These are phyloP conservation scores for Carabus problematicus DNA, from an alignment of 2,888 invertebrate genomes.

Conservation along the genomic window DNA sequence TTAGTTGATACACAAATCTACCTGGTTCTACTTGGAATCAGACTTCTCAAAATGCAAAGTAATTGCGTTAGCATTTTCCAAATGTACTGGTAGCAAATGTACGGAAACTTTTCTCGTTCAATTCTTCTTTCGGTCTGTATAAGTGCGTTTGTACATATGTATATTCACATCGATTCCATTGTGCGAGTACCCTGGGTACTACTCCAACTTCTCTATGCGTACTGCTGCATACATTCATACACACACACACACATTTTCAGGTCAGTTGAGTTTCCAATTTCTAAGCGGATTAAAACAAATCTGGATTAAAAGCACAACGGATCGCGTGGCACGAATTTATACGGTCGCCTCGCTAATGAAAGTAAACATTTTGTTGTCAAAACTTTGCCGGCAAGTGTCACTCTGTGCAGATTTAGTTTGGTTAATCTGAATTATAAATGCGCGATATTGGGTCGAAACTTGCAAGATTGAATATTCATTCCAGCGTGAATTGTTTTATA, in stretches of 20 bases:
- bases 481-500: too few species aligned
- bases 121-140: too few species aligned
- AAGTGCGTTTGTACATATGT: too few species aligned
- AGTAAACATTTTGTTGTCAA: constrained; percentile 22
- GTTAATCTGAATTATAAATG: too few species aligned
- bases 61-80: too few species aligned
- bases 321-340: not conserved
- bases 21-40: too few species aligned
- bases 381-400: constrained; percentile 4
- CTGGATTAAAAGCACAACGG: constrained; percentile 13
- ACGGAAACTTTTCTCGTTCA: too few species aligned
- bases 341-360: constrained; percentile 29
- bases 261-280: constrained; percentile 28
- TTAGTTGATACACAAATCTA: too few species aligned
- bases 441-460: too few species aligned
- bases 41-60: too few species aligned
- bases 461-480: too few species aligned
- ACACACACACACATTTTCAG: not conserved
- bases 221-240: not conserved
- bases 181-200: not conserved
- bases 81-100: too few species aligned
- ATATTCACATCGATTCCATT: not conserved
- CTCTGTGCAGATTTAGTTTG: constrained; percentile 6
- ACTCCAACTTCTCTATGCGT: not conserved
- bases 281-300: constrained; percentile 27